Conservation (phyloP, 2,888 invertebrate genomes). For the Athrips mouffetella region DNA sequence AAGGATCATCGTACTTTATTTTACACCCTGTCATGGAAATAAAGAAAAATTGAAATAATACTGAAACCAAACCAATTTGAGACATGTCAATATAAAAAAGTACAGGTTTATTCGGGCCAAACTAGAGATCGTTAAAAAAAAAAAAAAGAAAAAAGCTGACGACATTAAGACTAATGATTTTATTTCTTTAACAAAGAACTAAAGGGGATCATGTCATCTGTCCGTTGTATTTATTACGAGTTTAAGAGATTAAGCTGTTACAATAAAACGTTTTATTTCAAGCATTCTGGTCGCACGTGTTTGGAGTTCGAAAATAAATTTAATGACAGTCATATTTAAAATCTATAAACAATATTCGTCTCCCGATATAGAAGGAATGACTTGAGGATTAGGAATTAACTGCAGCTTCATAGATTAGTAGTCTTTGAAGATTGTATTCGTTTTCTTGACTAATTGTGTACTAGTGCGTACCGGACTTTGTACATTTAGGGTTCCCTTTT, state of each 20-base stretch:
- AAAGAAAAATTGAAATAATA: no score
- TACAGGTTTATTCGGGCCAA: no score
- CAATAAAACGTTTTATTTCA: constrained; percentile 51
- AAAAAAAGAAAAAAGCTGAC: constrained; percentile 18
- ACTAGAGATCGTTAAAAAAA: background rate
- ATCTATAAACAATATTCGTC: constrained; percentile 9
- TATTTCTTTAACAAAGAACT: constrained; percentile 30
- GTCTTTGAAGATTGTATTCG: no score
- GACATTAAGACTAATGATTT: constrained; percentile 22
- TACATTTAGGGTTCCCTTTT: no score
- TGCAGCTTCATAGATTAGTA: no score
- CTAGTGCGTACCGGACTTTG: no score
- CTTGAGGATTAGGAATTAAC: background rate
- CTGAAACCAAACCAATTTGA: no score
- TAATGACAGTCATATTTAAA: constrained; percentile 13
- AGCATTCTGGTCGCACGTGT: constrained; percentile 42
- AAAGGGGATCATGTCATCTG: constrained; percentile 33
- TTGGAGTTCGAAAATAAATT: constrained; percentile 53
- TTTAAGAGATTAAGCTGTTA: constrained; percentile 41
- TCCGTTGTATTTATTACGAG: constrained; percentile 49
- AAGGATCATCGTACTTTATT: no score
- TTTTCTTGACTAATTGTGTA: no score
- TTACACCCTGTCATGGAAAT: no score
- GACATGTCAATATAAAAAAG: no score
- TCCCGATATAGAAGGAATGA: background rate